These are phyloP conservation scores for Drosophila neutralis DNA, from an alignment of 2,888 invertebrate genomes.

Conservation along the genomic window DNA sequence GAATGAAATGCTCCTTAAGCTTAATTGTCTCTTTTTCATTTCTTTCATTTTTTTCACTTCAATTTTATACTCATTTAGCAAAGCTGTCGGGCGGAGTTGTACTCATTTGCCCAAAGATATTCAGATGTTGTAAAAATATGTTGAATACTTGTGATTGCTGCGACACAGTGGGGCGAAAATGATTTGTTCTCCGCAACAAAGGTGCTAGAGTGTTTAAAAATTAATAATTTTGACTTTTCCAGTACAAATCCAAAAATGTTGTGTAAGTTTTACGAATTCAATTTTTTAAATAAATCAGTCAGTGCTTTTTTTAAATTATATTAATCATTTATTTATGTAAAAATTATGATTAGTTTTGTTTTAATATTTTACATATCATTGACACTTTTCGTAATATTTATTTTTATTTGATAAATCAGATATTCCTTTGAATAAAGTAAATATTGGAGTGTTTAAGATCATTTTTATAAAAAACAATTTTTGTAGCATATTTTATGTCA, in stretches of 20 bases:
- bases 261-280: neutral
- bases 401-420: neutral
- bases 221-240: neutral
- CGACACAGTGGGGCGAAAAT: constrained; percentile 47
- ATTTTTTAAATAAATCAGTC: neutral
- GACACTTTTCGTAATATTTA: neutral
- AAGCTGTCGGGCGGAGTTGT: constrained; percentile 49
- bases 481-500: constrained; percentile 18
- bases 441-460: too few relatives aligned
- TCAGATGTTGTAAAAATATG: constrained; percentile 72
- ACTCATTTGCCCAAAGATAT: constrained; percentile 64
- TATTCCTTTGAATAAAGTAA: neutral
- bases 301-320: neutral
- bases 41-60: constrained; percentile 48
- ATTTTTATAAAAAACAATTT: neutral
- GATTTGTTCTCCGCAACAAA: neutral
- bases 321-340: neutral
- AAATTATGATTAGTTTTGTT: neutral
- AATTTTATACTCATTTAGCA: constrained; percentile 74
- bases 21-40: constrained; percentile 68
- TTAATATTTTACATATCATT: neutral
- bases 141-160: constrained; percentile 39
- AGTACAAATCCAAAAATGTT: neutral
- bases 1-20: constrained; percentile 79
- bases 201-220: neutral